A percentile compares a stretch with the other conserved stretches of the same genome.
phyloP scores from a whole-genome alignment of 2,888 invertebrate genomes.

The Ochropacha duplaris region DNA sequence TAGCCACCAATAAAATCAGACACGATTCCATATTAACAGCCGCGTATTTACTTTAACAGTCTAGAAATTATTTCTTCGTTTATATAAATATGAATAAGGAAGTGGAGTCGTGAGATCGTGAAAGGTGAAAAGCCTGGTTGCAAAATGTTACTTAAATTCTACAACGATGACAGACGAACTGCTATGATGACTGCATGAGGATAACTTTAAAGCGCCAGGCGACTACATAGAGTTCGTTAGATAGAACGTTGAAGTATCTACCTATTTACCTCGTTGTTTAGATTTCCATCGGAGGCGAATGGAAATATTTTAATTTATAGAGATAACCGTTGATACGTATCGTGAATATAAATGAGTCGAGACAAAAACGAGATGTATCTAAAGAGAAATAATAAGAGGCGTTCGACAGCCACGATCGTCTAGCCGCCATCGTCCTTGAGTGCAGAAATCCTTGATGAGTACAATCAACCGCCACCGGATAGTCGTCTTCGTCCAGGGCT shows the following conservation, averaged over 20 bases:
- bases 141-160: not conserved
- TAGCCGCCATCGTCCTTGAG: conserved; percentile 79
- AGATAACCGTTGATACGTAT: conserved; percentile 76
- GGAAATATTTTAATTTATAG: conserved; percentile 74
- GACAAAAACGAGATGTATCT: conserved; percentile 80
- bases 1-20: not conserved
- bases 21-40: not conserved
- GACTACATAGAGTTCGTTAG: not conserved
- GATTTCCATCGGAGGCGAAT: conserved; percentile 51
- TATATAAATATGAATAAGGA: not conserved
- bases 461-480: conserved; percentile 82
- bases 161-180: not conserved
- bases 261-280: conserved; percentile 42
- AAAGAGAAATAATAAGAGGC: conserved; percentile 78
- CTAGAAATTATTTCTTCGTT: not conserved
- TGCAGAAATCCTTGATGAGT: conserved; percentile 82
- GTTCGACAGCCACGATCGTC: conserved; percentile 72
- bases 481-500: conserved; percentile 72
- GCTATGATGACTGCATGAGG: not conserved
- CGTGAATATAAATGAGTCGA: conserved; percentile 79
- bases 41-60: not conserved
- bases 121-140: not conserved
- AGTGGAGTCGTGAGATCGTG: not conserved
- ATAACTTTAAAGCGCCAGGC: not conserved
- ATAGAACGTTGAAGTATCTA: conserved; percentile 43